These are phyloP conservation scores for Murina feae DNA, from an alignment of 2,113 vertebrate species.

Conservation along the genomic window DNA sequence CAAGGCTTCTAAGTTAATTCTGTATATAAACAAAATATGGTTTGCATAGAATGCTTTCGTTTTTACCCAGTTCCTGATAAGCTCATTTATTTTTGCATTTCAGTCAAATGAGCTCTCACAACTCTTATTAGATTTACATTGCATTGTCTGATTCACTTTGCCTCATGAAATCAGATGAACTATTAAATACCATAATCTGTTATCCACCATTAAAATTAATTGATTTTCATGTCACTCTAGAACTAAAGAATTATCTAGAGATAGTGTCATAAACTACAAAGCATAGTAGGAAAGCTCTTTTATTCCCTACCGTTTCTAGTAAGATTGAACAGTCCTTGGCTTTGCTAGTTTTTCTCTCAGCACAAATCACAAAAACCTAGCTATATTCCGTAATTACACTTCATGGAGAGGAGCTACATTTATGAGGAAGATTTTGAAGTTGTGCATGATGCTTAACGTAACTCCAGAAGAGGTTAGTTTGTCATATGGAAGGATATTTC, in stretches of 20 bases:
- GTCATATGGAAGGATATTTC: neutral
- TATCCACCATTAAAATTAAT: slow-evolving; percentile 87
- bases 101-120: slow-evolving; percentile 74
- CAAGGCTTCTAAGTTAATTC: slow-evolving; percentile 74
- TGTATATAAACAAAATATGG: slow-evolving; percentile 68
- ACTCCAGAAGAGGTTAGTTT: neutral
- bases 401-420: slow-evolving; percentile 20
- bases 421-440: slow-evolving; percentile 34
- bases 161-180: slow-evolving; percentile 84
- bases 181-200: slow-evolving; percentile 84
- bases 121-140: slow-evolving; percentile 81
- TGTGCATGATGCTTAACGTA: neutral
- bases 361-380: slow-evolving; percentile 56
- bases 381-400: slow-evolving; percentile 41
- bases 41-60: slow-evolving; percentile 67
- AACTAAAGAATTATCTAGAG: slow-evolving; percentile 80
- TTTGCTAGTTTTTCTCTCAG: slow-evolving; percentile 34
- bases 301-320: slow-evolving; percentile 74
- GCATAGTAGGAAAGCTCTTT: slow-evolving; percentile 66
- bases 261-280: slow-evolving; percentile 74
- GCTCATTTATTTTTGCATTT: slow-evolving; percentile 75
- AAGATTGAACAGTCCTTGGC: slow-evolving; percentile 54
- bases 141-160: slow-evolving; percentile 84
- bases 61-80: slow-evolving; percentile 74
- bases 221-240: slow-evolving; percentile 82